A percentile compares a stretch with the other conserved stretches of the same genome.
phyloP scores from a whole-genome alignment of 2,113 vertebrate species.

The Engraulis encrasicolus region DNA sequence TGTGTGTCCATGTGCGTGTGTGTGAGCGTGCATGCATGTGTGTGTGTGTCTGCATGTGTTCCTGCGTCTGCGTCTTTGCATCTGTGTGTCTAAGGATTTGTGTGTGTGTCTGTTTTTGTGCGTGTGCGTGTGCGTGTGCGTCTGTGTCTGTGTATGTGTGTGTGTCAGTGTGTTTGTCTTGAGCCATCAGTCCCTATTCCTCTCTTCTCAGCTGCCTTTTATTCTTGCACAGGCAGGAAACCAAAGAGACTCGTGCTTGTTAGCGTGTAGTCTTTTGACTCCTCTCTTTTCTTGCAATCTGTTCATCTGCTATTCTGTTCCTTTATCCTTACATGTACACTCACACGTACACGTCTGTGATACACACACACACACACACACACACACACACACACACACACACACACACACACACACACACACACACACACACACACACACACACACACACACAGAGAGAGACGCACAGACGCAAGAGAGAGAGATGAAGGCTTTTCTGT shows the following conservation, averaged over 20 bases:
- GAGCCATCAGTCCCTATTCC: background rate
- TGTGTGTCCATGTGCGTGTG: background rate
- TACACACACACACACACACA: background rate
- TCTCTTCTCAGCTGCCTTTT: background rate
- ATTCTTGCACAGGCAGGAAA: background rate
- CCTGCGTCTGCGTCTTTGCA: too few species aligned
- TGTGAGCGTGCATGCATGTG: background rate
- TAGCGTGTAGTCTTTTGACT: background rate
- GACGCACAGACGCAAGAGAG: too few species aligned
- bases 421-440: background rate
- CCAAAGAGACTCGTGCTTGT: background rate
- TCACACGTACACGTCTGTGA: background rate
- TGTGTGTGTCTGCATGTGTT: too few species aligned
- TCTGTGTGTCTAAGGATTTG: too few species aligned
- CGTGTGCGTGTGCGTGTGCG: background rate
- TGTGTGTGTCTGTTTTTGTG: background rate
- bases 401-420: constrained; percentile 5
- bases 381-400: background rate
- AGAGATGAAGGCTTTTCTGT: too few species aligned
- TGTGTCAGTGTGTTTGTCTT: background rate
- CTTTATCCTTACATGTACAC: background rate
- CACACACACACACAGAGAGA: background rate
- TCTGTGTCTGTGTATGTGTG: background rate
- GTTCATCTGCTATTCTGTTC: background rate
- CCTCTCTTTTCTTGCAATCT: too few species aligned